Evolutionary conservation across 2,888 invertebrate species (phyloP).

Genomic region (Caenorhabditis wallacei): DNA sequence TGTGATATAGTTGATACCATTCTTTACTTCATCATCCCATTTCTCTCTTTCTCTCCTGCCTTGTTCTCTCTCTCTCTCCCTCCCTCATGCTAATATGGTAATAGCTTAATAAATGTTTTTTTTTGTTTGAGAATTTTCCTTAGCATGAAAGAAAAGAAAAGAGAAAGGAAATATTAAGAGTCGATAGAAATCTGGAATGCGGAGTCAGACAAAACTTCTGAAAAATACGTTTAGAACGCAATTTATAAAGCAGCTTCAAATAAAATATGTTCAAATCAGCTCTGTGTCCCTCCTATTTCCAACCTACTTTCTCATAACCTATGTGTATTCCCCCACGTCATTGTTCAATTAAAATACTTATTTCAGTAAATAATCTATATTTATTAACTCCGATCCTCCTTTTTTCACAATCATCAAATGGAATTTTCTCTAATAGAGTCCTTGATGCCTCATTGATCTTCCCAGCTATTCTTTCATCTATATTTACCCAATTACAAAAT

Average conservation of each 20-base stretch:
- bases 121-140: neutral
- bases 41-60: conserved; percentile 20
- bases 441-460: conserved; percentile 10
- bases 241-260: too few species aligned
- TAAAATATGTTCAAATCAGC: too few species aligned
- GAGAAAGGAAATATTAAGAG: too few species aligned
- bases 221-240: too few species aligned
- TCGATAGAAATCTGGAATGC: neutral
- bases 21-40: conserved; percentile 17
- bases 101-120: conserved; percentile 42
- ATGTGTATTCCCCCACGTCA: conserved; percentile 20
- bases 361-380: conserved; percentile 1
- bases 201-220: too few species aligned
- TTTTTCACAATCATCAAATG: conserved; percentile 4
- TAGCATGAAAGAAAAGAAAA: too few species aligned
- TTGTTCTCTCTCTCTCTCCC: conserved; percentile 11
- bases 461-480: neutral
- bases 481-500: conserved; percentile 43
- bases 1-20: conserved; percentile 53
- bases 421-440: neutral
- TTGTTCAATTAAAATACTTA: neutral
- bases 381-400: neutral
- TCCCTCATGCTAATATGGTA: conserved; percentile 37
- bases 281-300: neutral
- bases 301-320: neutral